phyloP scores from a whole-genome alignment of 2,113 vertebrate species.

The Corythoichthys intestinalis region DNA sequence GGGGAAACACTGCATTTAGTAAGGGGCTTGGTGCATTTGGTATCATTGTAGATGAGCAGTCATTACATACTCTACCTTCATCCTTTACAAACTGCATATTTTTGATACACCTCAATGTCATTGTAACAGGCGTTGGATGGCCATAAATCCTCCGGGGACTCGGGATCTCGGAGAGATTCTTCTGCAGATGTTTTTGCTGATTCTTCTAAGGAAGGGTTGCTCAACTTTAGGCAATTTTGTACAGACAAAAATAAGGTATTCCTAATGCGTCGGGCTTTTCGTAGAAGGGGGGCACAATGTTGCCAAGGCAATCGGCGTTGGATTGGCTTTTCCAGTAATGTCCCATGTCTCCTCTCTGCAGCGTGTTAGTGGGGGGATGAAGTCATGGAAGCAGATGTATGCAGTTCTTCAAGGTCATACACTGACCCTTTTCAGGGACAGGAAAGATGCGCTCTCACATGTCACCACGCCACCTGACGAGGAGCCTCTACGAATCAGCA shows the following conservation, averaged over 20 bases:
- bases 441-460: conserved; percentile 78
- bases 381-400: conserved; percentile 93
- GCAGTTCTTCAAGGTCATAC: conserved; percentile 86
- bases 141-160: conserved; percentile 84
- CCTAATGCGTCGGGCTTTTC: neutral
- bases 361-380: conserved; percentile 88
- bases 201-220: conserved; percentile 88
- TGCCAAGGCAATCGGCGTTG: too few relatives aligned
- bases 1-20: too few relatives aligned
- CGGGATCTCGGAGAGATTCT: conserved; percentile 85
- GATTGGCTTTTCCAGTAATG: neutral
- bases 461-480: conserved; percentile 74
- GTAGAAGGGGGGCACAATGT: neutral
- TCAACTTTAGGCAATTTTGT: conserved; percentile 86
- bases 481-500: conserved; percentile 87
- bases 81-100: conserved; percentile 8
- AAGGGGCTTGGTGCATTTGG: neutral
- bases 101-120: neutral
- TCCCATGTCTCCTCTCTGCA: conserved; percentile 42
- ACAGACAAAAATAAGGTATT: conserved; percentile 94
- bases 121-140: conserved; percentile 76
- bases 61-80: neutral
- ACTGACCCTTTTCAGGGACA: conserved; percentile 90
- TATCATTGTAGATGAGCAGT: neutral
- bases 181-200: conserved; percentile 86